These are phyloP conservation scores for Drosophila nebulosa DNA, from an alignment of 1,140 invertebrate genomes.

Conservation along the genomic window DNA sequence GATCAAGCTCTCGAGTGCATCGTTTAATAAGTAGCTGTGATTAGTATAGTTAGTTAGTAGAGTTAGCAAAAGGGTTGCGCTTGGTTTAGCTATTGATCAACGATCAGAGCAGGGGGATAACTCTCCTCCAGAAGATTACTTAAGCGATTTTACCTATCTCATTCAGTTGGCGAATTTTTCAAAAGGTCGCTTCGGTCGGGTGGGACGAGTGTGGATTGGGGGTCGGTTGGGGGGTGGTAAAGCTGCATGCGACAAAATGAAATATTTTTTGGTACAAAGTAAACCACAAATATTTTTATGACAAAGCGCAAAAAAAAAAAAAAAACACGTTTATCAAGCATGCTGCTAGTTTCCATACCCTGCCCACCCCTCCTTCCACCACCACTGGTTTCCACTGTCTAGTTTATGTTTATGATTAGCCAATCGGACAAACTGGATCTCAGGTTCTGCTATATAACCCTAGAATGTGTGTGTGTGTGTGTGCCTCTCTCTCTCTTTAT, in stretches of 20 bases:
- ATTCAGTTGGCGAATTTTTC: no score
- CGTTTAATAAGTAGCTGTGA: neutral
- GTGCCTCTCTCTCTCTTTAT: neutral
- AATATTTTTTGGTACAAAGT: neutral
- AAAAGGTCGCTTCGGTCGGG: no score
- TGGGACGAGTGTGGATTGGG: no score
- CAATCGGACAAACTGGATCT: neutral
- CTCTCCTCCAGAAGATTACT: no score
- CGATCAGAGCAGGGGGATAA: neutral
- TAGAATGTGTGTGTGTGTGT: neutral
- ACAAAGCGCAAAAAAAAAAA: neutral
- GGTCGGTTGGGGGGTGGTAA: neutral
- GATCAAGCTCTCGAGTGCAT: neutral
- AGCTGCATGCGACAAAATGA: neutral
- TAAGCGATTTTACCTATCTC: no score
- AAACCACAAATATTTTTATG: conserved; percentile 2
- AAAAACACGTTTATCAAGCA: neutral
- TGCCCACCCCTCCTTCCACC: no score
- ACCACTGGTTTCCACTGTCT: neutral
- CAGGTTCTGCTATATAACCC: neutral
- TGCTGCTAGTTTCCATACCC: no score
- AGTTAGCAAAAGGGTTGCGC: neutral
- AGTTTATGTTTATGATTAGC: neutral
- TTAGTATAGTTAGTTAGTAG: neutral
- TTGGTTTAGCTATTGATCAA: neutral